Percentiles rank a stretch among this genome's conserved stretches.
phyloP scores from a whole-genome alignment of 2,113 vertebrate species.

The Xiphophorus hellerii region DNA sequence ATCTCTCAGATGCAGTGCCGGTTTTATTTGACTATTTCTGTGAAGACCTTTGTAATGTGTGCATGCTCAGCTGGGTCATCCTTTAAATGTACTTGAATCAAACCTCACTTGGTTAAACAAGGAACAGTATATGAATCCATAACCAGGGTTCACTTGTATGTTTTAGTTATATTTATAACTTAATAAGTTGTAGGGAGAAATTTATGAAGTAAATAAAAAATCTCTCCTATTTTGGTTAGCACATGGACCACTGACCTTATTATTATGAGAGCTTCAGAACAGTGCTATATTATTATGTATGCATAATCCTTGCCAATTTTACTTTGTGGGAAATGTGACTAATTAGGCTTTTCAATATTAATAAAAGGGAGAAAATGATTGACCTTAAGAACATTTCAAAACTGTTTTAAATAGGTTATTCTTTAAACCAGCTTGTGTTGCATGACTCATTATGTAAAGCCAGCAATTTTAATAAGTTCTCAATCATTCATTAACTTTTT shows the following conservation, averaged over 20 bases:
- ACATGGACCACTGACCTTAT: too few species aligned
- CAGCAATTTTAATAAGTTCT: too few species aligned
- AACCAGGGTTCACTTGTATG: background rate
- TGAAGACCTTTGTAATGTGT: background rate
- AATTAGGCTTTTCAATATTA: background rate
- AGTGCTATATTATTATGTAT: too few species aligned
- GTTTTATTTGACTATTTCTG: constrained; percentile 14
- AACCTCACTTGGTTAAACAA: background rate
- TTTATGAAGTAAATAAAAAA: too few species aligned
- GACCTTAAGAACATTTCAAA: background rate
- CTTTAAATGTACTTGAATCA: background rate
- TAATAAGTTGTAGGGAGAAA: too few species aligned
- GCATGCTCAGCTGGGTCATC: background rate
- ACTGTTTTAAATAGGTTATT: too few species aligned
- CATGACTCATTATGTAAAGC: too few species aligned
- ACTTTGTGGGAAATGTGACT: background rate
- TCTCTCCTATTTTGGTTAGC: too few species aligned
- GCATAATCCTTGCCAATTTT: background rate
- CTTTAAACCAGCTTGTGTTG: too few species aligned
- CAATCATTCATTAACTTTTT: too few species aligned
- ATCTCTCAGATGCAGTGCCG: constrained; percentile 16
- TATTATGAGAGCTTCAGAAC: too few species aligned
- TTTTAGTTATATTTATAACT: background rate
- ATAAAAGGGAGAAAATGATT: background rate
- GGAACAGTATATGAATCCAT: background rate